Evolutionary conservation across 2,888 invertebrate genomes (phyloP).

Genomic region (Nycteola revayana): DNA sequence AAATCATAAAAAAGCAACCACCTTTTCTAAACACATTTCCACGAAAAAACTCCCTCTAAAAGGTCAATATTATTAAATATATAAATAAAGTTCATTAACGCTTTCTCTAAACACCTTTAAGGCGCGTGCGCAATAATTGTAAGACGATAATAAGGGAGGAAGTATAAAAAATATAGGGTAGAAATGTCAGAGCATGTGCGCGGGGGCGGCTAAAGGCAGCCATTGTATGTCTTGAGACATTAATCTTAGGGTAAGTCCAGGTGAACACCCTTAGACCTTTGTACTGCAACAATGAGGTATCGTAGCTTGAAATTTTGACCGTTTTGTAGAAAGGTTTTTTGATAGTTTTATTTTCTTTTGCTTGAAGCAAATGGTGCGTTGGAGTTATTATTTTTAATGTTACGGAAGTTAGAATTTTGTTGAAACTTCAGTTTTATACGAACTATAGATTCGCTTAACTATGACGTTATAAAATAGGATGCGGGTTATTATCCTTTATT

Average conservation of each 20-base stretch:
- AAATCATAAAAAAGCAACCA: no score
- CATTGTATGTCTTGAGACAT: conserved; percentile 69
- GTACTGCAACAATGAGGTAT: conserved; percentile 28
- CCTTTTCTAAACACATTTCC: conserved; percentile 20
- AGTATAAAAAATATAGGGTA: conserved; percentile 61
- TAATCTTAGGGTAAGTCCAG: conserved; percentile 71
- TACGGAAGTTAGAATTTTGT: no score
- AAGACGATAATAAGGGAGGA: conserved; percentile 63
- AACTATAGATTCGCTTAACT: no score
- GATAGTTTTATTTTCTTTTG: not conserved
- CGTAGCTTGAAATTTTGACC: conserved; percentile 14
- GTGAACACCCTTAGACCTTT: conserved; percentile 61
- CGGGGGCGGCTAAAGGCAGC: conserved; percentile 45
- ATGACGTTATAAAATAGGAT: no score
- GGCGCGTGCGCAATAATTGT: conserved; percentile 69
- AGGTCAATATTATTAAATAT: conserved; percentile 26
- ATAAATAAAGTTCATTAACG: conserved; percentile 51
- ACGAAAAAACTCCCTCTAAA: conserved; percentile 24
- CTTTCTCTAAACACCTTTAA: conserved; percentile 77
- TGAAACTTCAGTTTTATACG: no score
- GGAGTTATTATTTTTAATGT: no score
- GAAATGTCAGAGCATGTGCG: conserved; percentile 73
- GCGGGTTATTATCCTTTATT: no score
- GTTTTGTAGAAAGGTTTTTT: conserved; percentile 17
- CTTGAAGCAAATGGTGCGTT: no score